These are phyloP conservation scores for Chloropsis cyanopogon DNA, from an alignment of 2,113 vertebrate genomes.

Conservation along the genomic window DNA sequence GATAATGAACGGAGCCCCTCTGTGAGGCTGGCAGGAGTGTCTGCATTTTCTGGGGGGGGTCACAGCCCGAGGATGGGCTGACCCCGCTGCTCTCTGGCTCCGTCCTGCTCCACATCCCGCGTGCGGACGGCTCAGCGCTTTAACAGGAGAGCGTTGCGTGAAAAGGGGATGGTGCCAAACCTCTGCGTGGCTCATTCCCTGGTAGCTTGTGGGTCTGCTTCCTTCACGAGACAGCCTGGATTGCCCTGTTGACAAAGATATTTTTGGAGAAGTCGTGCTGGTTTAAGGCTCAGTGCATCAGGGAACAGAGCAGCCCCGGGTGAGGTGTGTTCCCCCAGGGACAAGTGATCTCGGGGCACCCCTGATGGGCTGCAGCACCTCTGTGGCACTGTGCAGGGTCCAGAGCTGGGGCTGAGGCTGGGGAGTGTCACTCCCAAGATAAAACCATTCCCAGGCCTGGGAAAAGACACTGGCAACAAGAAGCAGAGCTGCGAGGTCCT, in stretches of 20 bases:
- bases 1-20: constrained; percentile 61
- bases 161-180: not conserved
- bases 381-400: not conserved
- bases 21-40: constrained; percentile 13
- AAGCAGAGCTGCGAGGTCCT: not conserved
- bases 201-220: not conserved
- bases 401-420: not conserved
- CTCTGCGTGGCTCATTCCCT: not conserved
- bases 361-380: not conserved
- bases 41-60: constrained; percentile 34
- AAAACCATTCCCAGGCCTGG: not conserved
- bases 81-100: not conserved
- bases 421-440: not conserved
- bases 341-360: not conserved
- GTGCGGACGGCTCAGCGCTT: fast-evolving
- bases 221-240: not conserved
- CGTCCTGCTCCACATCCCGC: not conserved
- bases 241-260: not conserved
- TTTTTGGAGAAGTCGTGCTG: not conserved
- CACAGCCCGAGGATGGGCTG: not conserved
- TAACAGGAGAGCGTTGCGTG: fast-evolving
- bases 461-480: not conserved
- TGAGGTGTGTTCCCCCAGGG: not conserved
- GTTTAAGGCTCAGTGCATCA: not conserved
- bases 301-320: not conserved